A percentile compares a stretch with the other conserved stretches of the same genome.
Conservation (phyloP, 2,888 invertebrate species). For the Napeogenes inachia region DNA sequence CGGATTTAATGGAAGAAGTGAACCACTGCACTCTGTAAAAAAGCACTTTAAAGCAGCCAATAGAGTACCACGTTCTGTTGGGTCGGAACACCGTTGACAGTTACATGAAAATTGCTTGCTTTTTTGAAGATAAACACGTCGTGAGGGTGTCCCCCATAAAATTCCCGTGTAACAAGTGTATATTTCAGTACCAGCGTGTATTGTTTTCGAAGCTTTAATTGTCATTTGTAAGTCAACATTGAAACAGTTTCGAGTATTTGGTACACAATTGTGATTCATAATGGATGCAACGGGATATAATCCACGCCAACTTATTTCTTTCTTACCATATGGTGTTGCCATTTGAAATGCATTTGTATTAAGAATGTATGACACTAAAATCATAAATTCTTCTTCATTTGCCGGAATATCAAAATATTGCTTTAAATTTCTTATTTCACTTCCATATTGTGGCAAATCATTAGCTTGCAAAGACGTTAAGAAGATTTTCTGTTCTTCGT, state of each 20-base stretch:
- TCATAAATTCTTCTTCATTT: slow-evolving; percentile 78
- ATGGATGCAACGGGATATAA: slow-evolving; percentile 82
- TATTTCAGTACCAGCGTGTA: slow-evolving; percentile 79
- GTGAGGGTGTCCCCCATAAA: slow-evolving; percentile 82
- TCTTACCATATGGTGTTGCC: slow-evolving; percentile 61
- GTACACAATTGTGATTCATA: slow-evolving; percentile 83
- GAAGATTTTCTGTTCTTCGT: slow-evolving; percentile 69
- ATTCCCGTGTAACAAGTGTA: slow-evolving; percentile 81
- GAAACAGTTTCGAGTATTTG: slow-evolving; percentile 81
- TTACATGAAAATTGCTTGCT: slow-evolving; percentile 84
- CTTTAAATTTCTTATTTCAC: slow-evolving; percentile 77
- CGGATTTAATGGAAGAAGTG: slow-evolving; percentile 77
- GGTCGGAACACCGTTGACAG: slow-evolving; percentile 82
- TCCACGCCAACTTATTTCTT: slow-evolving; percentile 76
- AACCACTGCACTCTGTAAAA: slow-evolving; percentile 69
- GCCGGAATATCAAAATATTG: slow-evolving; percentile 67
- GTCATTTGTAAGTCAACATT: slow-evolving; percentile 77
- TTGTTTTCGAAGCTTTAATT: slow-evolving; percentile 77
- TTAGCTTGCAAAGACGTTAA: slow-evolving; percentile 75
- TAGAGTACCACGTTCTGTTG: slow-evolving; percentile 79
- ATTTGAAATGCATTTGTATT: slow-evolving; percentile 84
- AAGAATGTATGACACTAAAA: slow-evolving; percentile 77
- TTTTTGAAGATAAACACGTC: slow-evolving; percentile 78
- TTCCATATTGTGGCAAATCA: slow-evolving; percentile 70
- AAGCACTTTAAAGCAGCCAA: slow-evolving; percentile 79